phyloP scores from a whole-genome alignment of 1,140 invertebrate species.

The Laodelphax striatellus region DNA sequence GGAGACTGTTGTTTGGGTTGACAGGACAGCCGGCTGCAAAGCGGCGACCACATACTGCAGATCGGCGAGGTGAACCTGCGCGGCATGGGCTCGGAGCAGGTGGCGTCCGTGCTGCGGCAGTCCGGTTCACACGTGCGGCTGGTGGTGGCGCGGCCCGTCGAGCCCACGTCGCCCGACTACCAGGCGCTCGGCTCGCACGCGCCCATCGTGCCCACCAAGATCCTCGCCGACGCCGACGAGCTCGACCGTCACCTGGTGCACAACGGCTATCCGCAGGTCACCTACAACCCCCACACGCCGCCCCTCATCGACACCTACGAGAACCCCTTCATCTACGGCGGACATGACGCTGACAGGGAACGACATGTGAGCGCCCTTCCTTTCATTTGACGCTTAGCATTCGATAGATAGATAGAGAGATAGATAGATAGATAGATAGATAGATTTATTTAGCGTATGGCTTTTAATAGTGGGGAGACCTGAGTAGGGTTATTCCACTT shows the following conservation, averaged over 20 bases:
- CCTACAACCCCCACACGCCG: conserved; percentile 28
- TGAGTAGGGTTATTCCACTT: too few species aligned
- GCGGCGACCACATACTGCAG: conserved; percentile 89
- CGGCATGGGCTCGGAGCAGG: conserved; percentile 86
- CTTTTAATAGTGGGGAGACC: too few species aligned
- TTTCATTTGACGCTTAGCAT: too few species aligned
- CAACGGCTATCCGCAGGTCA: conserved; percentile 52
- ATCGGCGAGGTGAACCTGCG: conserved; percentile 86
- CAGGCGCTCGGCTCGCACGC: conserved; percentile 59
- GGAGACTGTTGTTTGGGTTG: conserved; percentile 8
- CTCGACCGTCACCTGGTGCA: conserved; percentile 74
- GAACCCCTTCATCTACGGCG: conserved; percentile 33
- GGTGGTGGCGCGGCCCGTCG: conserved; percentile 77
- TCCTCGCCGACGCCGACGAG: conserved; percentile 74
- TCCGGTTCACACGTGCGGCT: conserved; percentile 74
- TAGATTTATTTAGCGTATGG: too few species aligned
- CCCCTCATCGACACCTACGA: conserved; percentile 28
- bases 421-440: too few species aligned
- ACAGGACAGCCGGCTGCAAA: conserved; percentile 76
- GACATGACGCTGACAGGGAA: conserved; percentile 34
- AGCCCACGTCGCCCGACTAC: conserved; percentile 53
- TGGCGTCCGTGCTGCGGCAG: conserved; percentile 81
- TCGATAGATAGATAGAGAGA: too few species aligned
- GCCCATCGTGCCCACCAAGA: conserved; percentile 70
- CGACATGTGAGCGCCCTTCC: conserved; percentile 32